Evolutionary conservation across 2,797 vertebrate species (phyloP).

Genomic region (Enteromius afrohamiltoni): DNA sequence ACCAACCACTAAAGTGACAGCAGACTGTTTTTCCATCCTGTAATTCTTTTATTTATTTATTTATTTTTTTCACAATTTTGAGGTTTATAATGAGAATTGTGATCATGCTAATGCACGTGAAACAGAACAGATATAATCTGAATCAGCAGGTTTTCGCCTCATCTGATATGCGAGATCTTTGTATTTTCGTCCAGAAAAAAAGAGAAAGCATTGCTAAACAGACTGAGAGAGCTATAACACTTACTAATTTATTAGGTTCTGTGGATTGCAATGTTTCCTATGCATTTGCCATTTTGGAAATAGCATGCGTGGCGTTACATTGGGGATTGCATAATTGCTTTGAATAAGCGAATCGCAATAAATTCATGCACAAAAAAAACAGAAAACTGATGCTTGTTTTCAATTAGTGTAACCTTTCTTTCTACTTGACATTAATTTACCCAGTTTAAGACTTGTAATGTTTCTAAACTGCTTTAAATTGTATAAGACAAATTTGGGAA

Average conservation of each 20-base stretch:
- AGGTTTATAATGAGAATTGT: neutral
- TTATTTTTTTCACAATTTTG: neutral
- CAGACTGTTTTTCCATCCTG: no score
- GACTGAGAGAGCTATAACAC: neutral
- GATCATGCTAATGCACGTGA: neutral
- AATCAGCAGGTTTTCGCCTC: constrained; percentile 21
- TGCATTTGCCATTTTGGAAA: neutral
- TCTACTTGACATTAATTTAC: neutral
- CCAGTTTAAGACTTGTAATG: neutral
- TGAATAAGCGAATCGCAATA: neutral
- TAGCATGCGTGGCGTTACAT: neutral
- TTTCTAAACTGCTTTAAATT: neutral
- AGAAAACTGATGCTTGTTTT: neutral
- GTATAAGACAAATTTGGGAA: no score
- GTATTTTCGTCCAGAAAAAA: neutral
- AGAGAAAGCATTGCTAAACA: neutral
- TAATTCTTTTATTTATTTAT: neutral
- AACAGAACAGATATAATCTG: neutral
- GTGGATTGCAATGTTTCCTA: neutral
- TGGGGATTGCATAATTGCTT: neutral
- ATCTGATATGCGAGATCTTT: neutral
- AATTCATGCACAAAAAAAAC: neutral
- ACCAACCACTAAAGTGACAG: neutral
- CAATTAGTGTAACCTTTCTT: neutral
- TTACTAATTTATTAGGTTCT: neutral